Base-by-base conservation (phyloP, 2,888 invertebrate species). In the Brachypalpus laphriformis region DNA sequence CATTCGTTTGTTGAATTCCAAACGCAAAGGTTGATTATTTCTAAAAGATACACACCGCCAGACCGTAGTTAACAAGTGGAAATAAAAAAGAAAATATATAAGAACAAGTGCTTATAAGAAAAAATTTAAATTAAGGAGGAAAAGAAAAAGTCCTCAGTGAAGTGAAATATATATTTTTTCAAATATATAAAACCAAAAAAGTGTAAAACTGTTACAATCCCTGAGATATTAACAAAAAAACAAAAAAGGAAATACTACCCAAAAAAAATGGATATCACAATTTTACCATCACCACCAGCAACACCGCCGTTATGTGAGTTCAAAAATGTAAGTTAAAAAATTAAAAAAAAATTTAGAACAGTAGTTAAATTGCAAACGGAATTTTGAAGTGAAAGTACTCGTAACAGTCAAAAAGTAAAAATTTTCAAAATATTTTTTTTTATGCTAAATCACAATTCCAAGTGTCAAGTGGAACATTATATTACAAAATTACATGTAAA, bases 251-350 rank as follows among this genome's bases (percentile, higher is more conserved):
- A 61, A 22, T 14, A 40, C 1, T 40, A 49, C 22, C 25, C 2
- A 25, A 5, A 4, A 87, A 87, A 87, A 88, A 92, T 91, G 91
- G 91, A 92, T 89, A 90, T 90, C 87, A 88, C 89, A 77, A 82
- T 91, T 87, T 88, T 93, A 88, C 94, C 95, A 89, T 95, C 95
- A 88, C 95, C 95, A 89, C 95, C 95, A 86, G 94, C 94, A 89
- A 95, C 95, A 89, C 95, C 95, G 87, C 95, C 95, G 89, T 92
- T 95, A 89, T 93, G 94, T 92, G 92, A 91, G 88, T 90, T 89
- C 71, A 90, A 90, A 89, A 90, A 91, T 87, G 92, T 92, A 91
- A 92, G 92, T 91, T 85, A 22, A 20, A 74, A 22, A 28, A 25
- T 34, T 9, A 7, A n/a, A 14, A 8, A 47, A 72, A 37, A 1